These are phyloP conservation scores for Sardinella longiceps DNA, from an alignment of 2,797 vertebrate species.

Conservation along the genomic window DNA sequence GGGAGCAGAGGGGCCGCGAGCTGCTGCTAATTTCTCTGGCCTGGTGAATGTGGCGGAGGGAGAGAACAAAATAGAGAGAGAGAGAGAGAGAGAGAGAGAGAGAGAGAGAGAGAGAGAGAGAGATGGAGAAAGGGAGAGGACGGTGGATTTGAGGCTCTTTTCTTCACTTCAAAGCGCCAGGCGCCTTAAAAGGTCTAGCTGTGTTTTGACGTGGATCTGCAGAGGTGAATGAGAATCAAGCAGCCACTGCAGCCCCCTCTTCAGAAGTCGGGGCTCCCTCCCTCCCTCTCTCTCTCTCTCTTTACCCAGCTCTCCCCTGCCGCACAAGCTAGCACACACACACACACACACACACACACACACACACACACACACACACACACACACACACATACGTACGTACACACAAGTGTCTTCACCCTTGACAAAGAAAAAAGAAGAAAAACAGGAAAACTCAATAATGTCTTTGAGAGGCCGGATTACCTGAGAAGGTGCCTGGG, in stretches of 20 bases:
- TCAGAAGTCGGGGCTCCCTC: slow-evolving; percentile 74
- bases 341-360: slow-evolving; percentile 55
- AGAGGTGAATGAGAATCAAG: slow-evolving; percentile 86
- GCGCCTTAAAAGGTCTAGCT: slow-evolving; percentile 81
- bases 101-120: slow-evolving; percentile 40
- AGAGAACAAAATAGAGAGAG: slow-evolving; percentile 50
- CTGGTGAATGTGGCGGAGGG: slow-evolving; percentile 73
- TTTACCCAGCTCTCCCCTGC: slow-evolving; percentile 62
- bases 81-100: slow-evolving; percentile 9
- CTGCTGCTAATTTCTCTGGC: slow-evolving; percentile 82
- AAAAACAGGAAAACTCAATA: slow-evolving; percentile 85
- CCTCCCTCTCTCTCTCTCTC: slow-evolving; percentile 61
- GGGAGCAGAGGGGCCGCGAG: slow-evolving; percentile 64
- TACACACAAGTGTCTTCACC: background rate
- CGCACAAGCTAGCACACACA: slow-evolving; percentile 27
- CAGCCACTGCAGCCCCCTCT: slow-evolving; percentile 70
- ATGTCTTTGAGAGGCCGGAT: slow-evolving; percentile 84
- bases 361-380: slow-evolving; percentile 48
- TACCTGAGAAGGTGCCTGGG: slow-evolving; percentile 80
- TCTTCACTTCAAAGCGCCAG: slow-evolving; percentile 83
- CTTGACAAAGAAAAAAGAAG: slow-evolving; percentile 77
- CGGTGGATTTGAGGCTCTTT: slow-evolving; percentile 80
- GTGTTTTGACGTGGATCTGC: slow-evolving; percentile 83
- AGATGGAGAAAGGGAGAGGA: slow-evolving; percentile 52
- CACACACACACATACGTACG: slow-evolving; percentile 25